phyloP scores from a whole-genome alignment of 2,113 vertebrate genomes.

The Dipodomys stephensi region DNA sequence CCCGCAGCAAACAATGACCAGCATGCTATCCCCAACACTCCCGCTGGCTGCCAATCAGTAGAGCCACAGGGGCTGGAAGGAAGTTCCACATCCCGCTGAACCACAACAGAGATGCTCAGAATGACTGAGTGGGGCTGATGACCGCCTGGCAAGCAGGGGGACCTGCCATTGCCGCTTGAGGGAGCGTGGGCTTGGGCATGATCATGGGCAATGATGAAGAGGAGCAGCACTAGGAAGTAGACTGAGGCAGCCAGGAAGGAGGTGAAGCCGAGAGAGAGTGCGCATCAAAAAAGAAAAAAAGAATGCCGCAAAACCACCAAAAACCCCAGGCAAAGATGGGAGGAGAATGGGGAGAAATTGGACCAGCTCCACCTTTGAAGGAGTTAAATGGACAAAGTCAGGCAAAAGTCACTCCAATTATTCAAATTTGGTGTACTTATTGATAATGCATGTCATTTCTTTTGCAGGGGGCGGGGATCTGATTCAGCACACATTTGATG shows the following conservation, averaged over 20 bases:
- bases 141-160: neutral
- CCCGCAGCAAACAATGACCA: slow-evolving; percentile 61
- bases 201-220: slow-evolving; percentile 28
- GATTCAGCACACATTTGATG: slow-evolving; percentile 82
- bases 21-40: neutral
- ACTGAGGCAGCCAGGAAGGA: neutral
- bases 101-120: neutral
- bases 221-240: fast-evolving
- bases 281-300: neutral
- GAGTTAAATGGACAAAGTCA: slow-evolving; percentile 21
- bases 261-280: too few species aligned
- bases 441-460: slow-evolving; percentile 75
- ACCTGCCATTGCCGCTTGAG: neutral
- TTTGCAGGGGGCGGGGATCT: slow-evolving; percentile 38
- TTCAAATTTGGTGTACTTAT: slow-evolving; percentile 72
- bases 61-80: slow-evolving; percentile 29
- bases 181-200: neutral
- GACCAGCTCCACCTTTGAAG: neutral
- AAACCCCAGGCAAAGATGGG: too few species aligned
- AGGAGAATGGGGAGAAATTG: too few species aligned
- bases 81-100: slow-evolving; percentile 68
- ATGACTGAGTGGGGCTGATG: slow-evolving; percentile 61
- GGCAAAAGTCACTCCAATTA: slow-evolving; percentile 49
- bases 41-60: slow-evolving; percentile 78
- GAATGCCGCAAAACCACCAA: neutral